These are phyloP conservation scores for Pemphigus obesinymphae DNA, from an alignment of 1,140 invertebrate species.

Conservation along the genomic window DNA sequence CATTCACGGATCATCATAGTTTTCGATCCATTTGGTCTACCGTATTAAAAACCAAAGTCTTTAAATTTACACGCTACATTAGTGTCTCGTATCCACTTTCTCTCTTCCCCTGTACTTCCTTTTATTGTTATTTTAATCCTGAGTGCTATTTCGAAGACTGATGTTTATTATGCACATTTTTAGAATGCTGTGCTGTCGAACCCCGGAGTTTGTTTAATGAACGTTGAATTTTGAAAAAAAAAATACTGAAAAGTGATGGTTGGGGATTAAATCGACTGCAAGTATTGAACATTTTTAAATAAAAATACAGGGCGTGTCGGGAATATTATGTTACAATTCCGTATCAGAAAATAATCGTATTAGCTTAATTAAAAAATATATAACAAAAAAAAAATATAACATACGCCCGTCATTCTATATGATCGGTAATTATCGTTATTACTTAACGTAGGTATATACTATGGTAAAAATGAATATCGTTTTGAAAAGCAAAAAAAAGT, in stretches of 20 bases:
- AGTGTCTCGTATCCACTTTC: slow-evolving; percentile 33
- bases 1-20: slow-evolving; percentile 33
- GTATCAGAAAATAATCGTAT: slow-evolving; percentile 40
- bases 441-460: slow-evolving; percentile 12
- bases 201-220: slow-evolving; percentile 38
- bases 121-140: slow-evolving; percentile 42
- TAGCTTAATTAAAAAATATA: slow-evolving; percentile 38
- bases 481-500: slow-evolving; percentile 27
- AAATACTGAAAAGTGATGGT: slow-evolving; percentile 16
- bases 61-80: slow-evolving; percentile 42
- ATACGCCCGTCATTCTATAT: slow-evolving; percentile 34
- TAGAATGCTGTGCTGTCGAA: slow-evolving; percentile 26
- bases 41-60: slow-evolving; percentile 40
- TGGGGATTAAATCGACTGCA: slow-evolving; percentile 26
- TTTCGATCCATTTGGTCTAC: slow-evolving; percentile 40
- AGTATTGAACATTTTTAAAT: slow-evolving; percentile 41
- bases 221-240: slow-evolving; percentile 35
- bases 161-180: slow-evolving; percentile 42
- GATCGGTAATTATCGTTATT: slow-evolving; percentile 41
- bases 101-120: background rate
- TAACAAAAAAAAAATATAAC: slow-evolving; percentile 27
- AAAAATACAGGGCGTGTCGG: slow-evolving; percentile 35
- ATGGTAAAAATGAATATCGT: slow-evolving; percentile 36
- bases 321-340: slow-evolving; percentile 34
- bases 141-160: slow-evolving; percentile 34